Base-by-base conservation (phyloP, 2,797 vertebrate species). In the Brotula barbata region DNA sequence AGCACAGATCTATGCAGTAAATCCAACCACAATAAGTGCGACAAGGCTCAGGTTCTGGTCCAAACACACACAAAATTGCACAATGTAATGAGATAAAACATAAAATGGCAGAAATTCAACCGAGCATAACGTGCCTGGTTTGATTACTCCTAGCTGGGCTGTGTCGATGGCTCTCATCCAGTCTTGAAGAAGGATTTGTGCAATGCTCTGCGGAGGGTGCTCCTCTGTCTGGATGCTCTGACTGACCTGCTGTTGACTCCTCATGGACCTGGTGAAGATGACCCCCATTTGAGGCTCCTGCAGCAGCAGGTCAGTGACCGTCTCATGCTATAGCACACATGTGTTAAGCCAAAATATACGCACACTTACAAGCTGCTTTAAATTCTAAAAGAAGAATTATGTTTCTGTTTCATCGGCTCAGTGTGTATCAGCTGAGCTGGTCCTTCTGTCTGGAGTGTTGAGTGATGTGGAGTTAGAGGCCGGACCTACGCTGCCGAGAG, bases 401-500 rank as follows among this genome's bases (percentile, higher is more conserved):
- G 25, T 14, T 41, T 46, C 40, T 22, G 4, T 4, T 45, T 6
- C 23, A 20, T 11, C 44, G 6, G 15, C 53, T 36, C 51, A 97
- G 95, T 91, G 89, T 47, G 74, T 94, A 22, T 91, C 87, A 12
- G 72, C 81, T 0, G 92, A 95, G 75, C 61, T 96, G 78, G 71
- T 79, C 59, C 89, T 88, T 49, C 78, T 96, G 65, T 65, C 82
- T 1, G 41, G 88, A 49, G 87, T 92, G 62, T 50, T 96, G 85
- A 84, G 64, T n/a, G 83, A 87, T 43, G 89, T 90, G 52, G 78
- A 82, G 1, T 79, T 87, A 43, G 83, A 92, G 14, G 47, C 84
- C 55, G 77, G 65, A 48, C 67, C 77, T 0, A 54, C 61, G 0
- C 28, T 70, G 11, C 77, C 59, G 3, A 71, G 49, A 7, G 83